Evolutionary conservation across 2,797 vertebrate genomes (phyloP), one percentile per base, ranked within the genome.

Genomic region (Cossypha polioptera): DNA sequence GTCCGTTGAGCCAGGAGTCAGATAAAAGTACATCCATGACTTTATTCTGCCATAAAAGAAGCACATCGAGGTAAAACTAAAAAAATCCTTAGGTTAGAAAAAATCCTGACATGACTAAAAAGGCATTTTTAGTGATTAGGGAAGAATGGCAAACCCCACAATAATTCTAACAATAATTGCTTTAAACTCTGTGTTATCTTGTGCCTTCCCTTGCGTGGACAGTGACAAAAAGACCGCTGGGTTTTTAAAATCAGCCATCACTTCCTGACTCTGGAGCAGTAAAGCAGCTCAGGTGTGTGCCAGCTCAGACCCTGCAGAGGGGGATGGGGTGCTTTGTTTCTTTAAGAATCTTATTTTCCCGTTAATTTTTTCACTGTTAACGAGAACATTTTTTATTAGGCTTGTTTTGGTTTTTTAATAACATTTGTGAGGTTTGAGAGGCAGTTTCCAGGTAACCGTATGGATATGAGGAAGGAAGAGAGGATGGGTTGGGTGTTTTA

Each of bases 381-480:
- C 61, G 83, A 80, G 94, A 95, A 96, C 88, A 48, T 89, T 96
- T 88, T 38, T 85, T 96, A 92, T 96, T 93, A 86, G 51, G 55
- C 85, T 91, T 90, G 90, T 92, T 92, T 95, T 96, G 62, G 10
- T 47, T 24, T 96, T 96, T 87, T 79, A 88, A 94, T 95, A 93
- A 86, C 91, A 57, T 67, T 88, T 88, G 65, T 75, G 94, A 94
- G 92, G 50, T 90, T 92, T 62, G 92, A 92, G 83, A 93, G 85
- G 94, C 87, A 88, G 96, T 96, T 95, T 96, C 96, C 92, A 96
- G 91, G 95, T 97, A 96, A 95, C 91, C 5, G 33, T 83, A 63
- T 89, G 90, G 68, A 55, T 92, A 82, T 65, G 86, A 94, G 86
- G 86, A 84, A 59, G 92, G 75, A 67, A 54, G 94, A 95, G 80